These are phyloP conservation scores for Dioctria rufipes DNA, from an alignment of 2,888 invertebrate species.

Conservation along the genomic window DNA sequence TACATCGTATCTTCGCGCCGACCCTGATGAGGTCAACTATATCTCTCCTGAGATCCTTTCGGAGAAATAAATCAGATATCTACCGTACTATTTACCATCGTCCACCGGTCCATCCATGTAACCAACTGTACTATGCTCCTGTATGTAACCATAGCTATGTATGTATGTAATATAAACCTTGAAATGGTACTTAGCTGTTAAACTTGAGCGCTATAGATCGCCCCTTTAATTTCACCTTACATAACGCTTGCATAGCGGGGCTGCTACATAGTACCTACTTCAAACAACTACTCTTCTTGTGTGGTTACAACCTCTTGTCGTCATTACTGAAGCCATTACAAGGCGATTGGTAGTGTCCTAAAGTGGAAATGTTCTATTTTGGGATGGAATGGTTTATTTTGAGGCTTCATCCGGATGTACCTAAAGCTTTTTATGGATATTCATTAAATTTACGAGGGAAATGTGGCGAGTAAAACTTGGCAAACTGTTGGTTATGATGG, in stretches of 20 bases:
- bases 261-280: neutral
- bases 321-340: constrained; percentile 7
- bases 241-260: neutral
- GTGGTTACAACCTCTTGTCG: neutral
- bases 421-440: constrained; percentile 29
- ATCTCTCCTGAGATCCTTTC: too few species aligned
- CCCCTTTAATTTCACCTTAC: neutral
- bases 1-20: too few species aligned
- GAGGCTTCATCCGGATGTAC: constrained; percentile 19
- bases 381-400: constrained; percentile 29
- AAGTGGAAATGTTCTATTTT: constrained; percentile 21
- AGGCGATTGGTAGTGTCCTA: constrained; percentile 20
- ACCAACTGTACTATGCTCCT: too few species aligned
- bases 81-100: neutral
- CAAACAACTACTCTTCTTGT: neutral
- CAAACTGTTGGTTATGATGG: too few species aligned
- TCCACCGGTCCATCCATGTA: neutral
- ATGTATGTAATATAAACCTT: too few species aligned
- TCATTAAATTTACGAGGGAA: constrained; percentile 32
- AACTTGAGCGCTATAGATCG: neutral
- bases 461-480: neutral
- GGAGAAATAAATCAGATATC: too few species aligned
- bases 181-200: too few species aligned
- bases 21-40: too few species aligned
- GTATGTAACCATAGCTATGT: too few species aligned